phyloP scores from a whole-genome alignment of 2,113 vertebrate species.

The Clarias magur region DNA sequence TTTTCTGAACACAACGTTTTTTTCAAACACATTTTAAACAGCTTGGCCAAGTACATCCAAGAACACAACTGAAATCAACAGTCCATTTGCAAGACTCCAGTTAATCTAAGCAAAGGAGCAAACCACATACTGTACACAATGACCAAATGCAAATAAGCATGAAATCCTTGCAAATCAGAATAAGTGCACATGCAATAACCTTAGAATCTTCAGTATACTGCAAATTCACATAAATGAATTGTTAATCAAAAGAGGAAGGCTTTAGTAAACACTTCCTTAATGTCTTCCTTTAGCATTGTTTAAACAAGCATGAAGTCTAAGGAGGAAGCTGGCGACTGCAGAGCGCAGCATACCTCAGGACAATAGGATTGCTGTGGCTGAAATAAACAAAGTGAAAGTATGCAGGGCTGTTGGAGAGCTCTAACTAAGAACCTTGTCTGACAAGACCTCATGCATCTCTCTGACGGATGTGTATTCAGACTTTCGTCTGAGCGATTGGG shows the following conservation, averaged over 20 bases:
- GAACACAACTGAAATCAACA: not conserved
- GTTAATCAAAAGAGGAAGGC: not conserved
- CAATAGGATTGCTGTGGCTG: slow-evolving; percentile 11
- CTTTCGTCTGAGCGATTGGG: not conserved
- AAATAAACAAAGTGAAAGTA: slow-evolving; percentile 20
- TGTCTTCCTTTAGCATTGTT: slow-evolving; percentile 36
- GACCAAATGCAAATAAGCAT: not conserved
- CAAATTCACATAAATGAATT: not conserved
- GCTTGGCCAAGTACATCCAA: not conserved
- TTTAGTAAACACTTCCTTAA: slow-evolving; percentile 15
- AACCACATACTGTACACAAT: not conserved
- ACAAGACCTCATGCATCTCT: slow-evolving; percentile 3
- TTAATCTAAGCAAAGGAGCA: not conserved
- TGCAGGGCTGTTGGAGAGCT: not conserved
- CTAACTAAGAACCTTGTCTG: slow-evolving; percentile 1
- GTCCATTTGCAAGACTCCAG: not conserved
- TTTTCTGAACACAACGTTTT: not conserved
- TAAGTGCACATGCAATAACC: not conserved
- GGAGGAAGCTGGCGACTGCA: not conserved
- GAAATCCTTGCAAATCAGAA: not conserved
- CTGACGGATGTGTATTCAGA: slow-evolving; percentile 13
- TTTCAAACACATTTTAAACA: slow-evolving; percentile 5
- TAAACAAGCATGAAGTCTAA: not conserved
- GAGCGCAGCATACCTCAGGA: slow-evolving; percentile 17
- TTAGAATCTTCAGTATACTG: not conserved